Conservation (phyloP, 2,797 vertebrate species). For the Rhinella marina region DNA sequence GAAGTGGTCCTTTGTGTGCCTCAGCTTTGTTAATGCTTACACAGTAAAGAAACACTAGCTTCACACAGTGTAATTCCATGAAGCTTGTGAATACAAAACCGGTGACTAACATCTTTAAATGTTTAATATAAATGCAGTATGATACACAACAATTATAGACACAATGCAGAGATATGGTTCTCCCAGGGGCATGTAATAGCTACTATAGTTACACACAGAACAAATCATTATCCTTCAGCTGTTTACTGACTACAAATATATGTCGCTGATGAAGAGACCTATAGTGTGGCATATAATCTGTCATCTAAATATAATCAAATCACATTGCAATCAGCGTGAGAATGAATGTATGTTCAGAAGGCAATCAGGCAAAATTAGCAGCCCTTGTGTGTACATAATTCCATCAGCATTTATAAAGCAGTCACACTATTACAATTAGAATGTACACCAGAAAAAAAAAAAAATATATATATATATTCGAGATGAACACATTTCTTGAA, state of each 20-base stretch:
- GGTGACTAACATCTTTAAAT: neutral
- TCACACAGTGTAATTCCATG: neutral
- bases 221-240: neutral
- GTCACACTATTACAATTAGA: conserved; percentile 38
- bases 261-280: conserved; percentile 19
- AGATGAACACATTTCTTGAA: too few species aligned
- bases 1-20: neutral
- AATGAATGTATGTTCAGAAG: conserved; percentile 33
- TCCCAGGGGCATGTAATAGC: neutral
- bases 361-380: conserved; percentile 53
- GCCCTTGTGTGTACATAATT: conserved; percentile 4
- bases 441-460: neutral
- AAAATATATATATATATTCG: too few species aligned
- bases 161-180: neutral
- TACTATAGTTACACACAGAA: neutral
- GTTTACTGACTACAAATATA: conserved; percentile 19
- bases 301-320: conserved; percentile 55
- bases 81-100: neutral
- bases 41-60: neutral
- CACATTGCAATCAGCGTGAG: conserved; percentile 40
- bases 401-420: conserved; percentile 5
- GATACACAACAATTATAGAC: neutral
- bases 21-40: neutral
- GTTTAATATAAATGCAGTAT: neutral
- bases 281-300: neutral